Conservation (phyloP, 2,113 vertebrate species). For the Megatriorchis doriae region DNA sequence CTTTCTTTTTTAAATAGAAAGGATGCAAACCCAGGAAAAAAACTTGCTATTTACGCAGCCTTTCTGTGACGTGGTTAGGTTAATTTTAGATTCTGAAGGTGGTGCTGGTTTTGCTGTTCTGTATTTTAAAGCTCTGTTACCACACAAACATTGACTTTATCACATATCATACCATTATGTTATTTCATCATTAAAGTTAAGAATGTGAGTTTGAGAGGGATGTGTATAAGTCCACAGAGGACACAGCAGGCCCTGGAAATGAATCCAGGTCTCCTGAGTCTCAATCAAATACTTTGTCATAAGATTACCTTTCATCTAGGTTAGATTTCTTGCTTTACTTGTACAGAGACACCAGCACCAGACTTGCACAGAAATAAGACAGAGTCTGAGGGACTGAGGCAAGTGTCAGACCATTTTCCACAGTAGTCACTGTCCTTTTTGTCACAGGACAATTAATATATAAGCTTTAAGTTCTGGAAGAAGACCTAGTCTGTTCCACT, state of each 20-base stretch:
- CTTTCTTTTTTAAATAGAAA: not conserved
- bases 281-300: not conserved
- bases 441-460: not conserved
- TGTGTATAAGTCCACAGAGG: not conserved
- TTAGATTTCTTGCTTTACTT: not conserved
- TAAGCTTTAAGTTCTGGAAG: not conserved
- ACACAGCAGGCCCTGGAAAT: not conserved
- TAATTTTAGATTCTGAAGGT: conserved; percentile 55
- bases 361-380: not conserved
- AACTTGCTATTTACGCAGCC: not conserved
- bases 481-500: not conserved
- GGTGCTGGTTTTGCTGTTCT: conserved; percentile 19
- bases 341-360: not conserved
- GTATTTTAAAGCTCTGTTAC: conserved; percentile 1
- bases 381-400: not conserved
- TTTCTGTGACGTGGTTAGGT: not conserved
- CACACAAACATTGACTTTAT: not conserved
- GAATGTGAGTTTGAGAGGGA: not conserved
- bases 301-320: not conserved
- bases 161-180: not conserved
- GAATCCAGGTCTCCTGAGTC: not conserved
- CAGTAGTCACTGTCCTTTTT: not conserved
- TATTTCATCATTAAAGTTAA: not conserved
- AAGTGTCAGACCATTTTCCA: not conserved
- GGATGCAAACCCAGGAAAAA: not conserved